Evolutionary conservation across 1,140 invertebrate genomes (phyloP), one percentile per base, ranked within the genome.

Genomic region (Rhagoletis pomonella): DNA sequence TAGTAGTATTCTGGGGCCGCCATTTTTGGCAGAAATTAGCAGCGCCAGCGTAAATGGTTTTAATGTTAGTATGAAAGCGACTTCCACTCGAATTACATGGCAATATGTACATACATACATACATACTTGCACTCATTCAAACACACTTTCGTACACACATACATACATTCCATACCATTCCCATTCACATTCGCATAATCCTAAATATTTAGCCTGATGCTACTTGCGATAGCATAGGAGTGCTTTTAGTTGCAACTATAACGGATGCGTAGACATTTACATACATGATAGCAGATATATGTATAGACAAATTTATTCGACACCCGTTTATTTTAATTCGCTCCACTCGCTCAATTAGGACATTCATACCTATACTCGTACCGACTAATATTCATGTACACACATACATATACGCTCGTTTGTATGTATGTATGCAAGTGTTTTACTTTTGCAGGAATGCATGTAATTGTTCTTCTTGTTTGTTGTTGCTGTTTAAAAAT

Each of bases 51-150:
- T 73, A 73, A 73, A 73, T 73, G 67, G 67, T 73, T 73, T 73
- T 73, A 73, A 73, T 73, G 67, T 73, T 73, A 73, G 67, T 73
- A 73, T 73, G 44, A 73, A 73, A 73, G 67, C 17, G 67, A 73
- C 67, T 73, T 73, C 12, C 67, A 73, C 39, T 4, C 67, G 42
- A 73, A 73, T 73, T 73, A 73, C 39, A 39, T 47, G 42, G 5
- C 42, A 69, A 10, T 39, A 47, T 42, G 9, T 62, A 62, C 17
- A 84, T n/a, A 44, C 69, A 87, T 42, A 84, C 39, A 19, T 3
- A 87, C 7, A 84, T 88, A 88, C 87, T 88, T 69, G 86, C 85
- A 86, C 50, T 58, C 87, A 86, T 87, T 62, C 87, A 47, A 44
- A 85, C 58, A 87, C n/a, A 73, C 67, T 62, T 64, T 47, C 81